Percentiles rank a stretch among this genome's conserved stretches.
These are phyloP conservation scores for Prolemur simus DNA, from an alignment of 2,113 vertebrate genomes.

Conservation along the genomic window DNA sequence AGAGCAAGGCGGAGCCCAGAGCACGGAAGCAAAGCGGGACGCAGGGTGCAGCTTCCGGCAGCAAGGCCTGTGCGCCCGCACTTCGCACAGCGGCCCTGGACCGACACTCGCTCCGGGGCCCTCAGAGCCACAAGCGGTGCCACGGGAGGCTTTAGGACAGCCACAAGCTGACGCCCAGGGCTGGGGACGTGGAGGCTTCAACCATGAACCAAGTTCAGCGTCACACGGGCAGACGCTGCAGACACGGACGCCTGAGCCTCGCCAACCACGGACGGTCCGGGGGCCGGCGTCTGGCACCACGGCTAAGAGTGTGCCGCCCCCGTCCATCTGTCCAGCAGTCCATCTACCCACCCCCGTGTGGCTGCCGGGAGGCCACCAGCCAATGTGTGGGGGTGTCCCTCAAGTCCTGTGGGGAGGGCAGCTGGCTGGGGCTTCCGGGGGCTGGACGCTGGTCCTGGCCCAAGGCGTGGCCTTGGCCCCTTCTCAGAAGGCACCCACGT, in stretches of 20 bases:
- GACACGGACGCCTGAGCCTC: too few species aligned
- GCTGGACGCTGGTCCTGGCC: background rate
- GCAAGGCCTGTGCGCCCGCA: background rate
- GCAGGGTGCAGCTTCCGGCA: background rate
- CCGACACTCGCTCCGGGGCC: background rate
- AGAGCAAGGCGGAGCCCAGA: too few species aligned
- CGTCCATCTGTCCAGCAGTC: too few species aligned
- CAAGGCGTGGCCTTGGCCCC: background rate
- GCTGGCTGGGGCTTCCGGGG: too few species aligned
- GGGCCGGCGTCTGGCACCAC: background rate
- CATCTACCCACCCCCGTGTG: background rate
- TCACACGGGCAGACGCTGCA: background rate
- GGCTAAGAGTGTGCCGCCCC: background rate
- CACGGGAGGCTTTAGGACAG: too few species aligned
- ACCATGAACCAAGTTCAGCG: background rate
- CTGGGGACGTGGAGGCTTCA: background rate
- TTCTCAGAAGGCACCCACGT: too few species aligned
- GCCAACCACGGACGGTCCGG: background rate
- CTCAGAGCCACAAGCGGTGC: background rate
- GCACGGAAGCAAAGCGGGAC: rapidly evolving
- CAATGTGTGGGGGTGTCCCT: background rate
- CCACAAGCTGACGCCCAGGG: too few species aligned
- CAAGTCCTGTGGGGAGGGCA: background rate
- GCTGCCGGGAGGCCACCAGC: too few species aligned
- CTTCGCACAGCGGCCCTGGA: background rate